These are phyloP conservation scores for Festucalex cinctus DNA, from an alignment of 2,113 vertebrate genomes.

Conservation along the genomic window DNA sequence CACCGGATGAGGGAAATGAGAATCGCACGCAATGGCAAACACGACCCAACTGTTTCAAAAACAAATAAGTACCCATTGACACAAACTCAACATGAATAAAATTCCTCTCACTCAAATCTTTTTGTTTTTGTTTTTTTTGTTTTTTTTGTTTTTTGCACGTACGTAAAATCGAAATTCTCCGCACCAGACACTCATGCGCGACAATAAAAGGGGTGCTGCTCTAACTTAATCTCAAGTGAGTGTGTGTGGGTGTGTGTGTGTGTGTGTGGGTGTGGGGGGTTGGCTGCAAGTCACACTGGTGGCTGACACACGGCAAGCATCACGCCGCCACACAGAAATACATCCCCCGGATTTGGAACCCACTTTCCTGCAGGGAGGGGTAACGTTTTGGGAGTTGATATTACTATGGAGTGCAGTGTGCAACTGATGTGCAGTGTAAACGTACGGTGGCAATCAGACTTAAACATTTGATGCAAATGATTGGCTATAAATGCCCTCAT, in stretches of 20 bases:
- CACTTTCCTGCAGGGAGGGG: conserved; percentile 49
- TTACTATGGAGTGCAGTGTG: not conserved
- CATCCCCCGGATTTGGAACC: conserved; percentile 40
- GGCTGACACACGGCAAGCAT: conserved; percentile 67
- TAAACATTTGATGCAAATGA: not conserved
- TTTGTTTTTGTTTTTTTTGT: too few species aligned
- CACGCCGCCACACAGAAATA: conserved; percentile 46
- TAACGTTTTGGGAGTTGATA: conserved; percentile 39
- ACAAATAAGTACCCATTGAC: not conserved
- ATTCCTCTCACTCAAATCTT: not conserved
- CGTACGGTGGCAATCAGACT: not conserved
- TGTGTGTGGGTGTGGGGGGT: not conserved
- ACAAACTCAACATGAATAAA: not conserved
- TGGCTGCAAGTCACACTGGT: conserved; percentile 36
- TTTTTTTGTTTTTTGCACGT: too few species aligned
- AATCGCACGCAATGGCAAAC: conserved; percentile 29
- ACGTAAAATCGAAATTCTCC: not conserved
- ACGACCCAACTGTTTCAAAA: conserved; percentile 13
- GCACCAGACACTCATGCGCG: conserved; percentile 2
- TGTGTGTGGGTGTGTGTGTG: conserved; percentile 26
- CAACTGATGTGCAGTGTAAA: too few species aligned
- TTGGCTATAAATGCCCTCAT: conserved; percentile 32
- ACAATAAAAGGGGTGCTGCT: conserved; percentile 35
- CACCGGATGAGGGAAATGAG: conserved; percentile 25
- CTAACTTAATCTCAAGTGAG: conserved; percentile 64